A percentile compares a stretch with the other conserved stretches of the same genome.
These are phyloP conservation scores for Mareca penelope DNA, from an alignment of 2,797 vertebrate genomes.

Conservation along the genomic window DNA sequence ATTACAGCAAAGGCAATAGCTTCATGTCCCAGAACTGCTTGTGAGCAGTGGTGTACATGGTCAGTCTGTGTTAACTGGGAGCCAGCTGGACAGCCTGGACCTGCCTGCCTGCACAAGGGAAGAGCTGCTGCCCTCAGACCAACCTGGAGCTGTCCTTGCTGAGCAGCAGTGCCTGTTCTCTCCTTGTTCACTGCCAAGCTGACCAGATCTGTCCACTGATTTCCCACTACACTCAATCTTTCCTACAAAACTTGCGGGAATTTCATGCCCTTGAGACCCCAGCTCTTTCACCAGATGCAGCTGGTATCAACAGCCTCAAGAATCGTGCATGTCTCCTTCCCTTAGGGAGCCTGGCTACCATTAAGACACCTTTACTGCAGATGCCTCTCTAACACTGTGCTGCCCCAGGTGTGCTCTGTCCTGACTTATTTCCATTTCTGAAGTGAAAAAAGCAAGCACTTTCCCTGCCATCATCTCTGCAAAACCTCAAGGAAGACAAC, in stretches of 20 bases:
- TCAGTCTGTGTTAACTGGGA: neutral
- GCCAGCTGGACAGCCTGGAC: neutral
- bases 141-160: neutral
- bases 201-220: neutral
- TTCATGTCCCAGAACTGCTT: accelerated
- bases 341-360: neutral
- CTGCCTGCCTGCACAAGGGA: accelerated
- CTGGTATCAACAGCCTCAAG: neutral
- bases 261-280: neutral
- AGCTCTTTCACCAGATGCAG: neutral
- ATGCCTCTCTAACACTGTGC: neutral
- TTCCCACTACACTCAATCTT: neutral
- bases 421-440: neutral
- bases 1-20: accelerated
- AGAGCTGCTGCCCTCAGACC: neutral
- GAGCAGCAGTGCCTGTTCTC: neutral
- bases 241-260: neutral
- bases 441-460: neutral
- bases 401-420: neutral
- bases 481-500: neutral
- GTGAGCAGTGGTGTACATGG: accelerated
- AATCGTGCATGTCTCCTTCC: neutral
- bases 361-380: neutral
- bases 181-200: neutral
- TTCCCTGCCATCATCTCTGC: neutral